These are phyloP conservation scores for Porites australiensis DNA, from an alignment of 64 coral and sea anemone genomes.

Conservation along the genomic window DNA sequence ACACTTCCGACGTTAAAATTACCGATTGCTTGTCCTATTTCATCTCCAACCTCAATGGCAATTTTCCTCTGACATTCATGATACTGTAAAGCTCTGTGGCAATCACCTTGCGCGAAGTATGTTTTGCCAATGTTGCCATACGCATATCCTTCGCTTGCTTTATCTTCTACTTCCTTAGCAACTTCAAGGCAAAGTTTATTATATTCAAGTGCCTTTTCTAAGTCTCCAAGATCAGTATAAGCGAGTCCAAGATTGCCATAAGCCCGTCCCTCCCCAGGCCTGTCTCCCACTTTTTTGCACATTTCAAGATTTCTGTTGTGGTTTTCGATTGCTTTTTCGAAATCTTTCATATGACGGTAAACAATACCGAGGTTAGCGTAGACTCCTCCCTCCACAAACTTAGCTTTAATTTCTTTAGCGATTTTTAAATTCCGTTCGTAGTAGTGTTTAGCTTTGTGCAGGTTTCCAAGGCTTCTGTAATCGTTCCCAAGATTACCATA, in stretches of 20 bases:
- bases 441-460: neutral
- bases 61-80: neutral
- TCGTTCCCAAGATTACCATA: conserved; percentile 27
- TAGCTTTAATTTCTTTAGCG: neutral
- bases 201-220: too few relatives aligned
- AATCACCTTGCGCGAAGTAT: too few relatives aligned
- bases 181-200: too few relatives aligned
- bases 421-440: neutral
- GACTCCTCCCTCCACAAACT: neutral
- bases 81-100: too few relatives aligned
- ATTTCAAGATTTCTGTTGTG: neutral
- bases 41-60: neutral
- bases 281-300: neutral
- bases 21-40: neutral
- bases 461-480: neutral
- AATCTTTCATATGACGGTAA: neutral
- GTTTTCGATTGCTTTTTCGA: neutral
- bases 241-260: too few relatives aligned
- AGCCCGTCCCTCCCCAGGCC: neutral
- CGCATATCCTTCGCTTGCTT: too few relatives aligned
- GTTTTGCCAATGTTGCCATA: too few relatives aligned
- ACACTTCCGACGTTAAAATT: too few relatives aligned
- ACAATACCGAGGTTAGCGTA: conserved; percentile 17
- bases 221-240: too few relatives aligned
- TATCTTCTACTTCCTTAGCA: too few relatives aligned